Base-by-base conservation (phyloP, 2,113 vertebrate genomes). In the Zosterops pallidus region DNA sequence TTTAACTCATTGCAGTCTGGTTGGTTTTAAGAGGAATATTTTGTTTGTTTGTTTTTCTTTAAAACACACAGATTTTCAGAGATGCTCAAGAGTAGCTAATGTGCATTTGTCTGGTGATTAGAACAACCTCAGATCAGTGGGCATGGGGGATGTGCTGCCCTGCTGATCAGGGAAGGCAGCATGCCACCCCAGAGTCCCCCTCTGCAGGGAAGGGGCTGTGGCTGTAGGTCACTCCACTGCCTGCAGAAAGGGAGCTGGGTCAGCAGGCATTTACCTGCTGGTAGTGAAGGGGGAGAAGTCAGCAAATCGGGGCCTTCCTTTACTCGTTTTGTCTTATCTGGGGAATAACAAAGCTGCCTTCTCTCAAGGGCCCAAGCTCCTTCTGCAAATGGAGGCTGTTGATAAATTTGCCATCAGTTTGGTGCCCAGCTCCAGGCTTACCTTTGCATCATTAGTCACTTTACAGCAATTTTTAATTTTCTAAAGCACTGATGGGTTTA, bases 1-100 rank as follows among this genome's bases (percentile, higher is more conserved):
- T 52, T 94, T 94, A 95, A 95, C 79, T 89, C 75, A 13, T 53
- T 89, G 79, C n/a, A 59, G 41, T n/a, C 41, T 69, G 28, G 72
- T 57, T 39, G 49, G 4, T 24, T 85, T 60, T 39, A 44, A 89
- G 67, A n/a, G 44, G 25, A 17, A 18, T 35, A 2, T 47, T 69
- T 41, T 49, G 46, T 39, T 19, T 37, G 35, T 19, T 69, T 46
- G 6, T 59, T 50, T 49, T 42, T 60, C 41, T 80, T 37, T 47
- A 11, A 56, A n/a, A 24, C 14, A 3, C 21, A 4, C 35, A 46
- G 56, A 20, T n/a, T 85, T 85, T 17, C 44, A 52, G 71, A 79
- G 67, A 55, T 52, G 60, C 26, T 75, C 35, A 5, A 4, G 47
- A 35, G 42, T 6, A 35, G 56, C 56, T 75, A 55, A 15, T 33